A percentile compares a stretch with the other conserved stretches of the same genome.
Conservation (phyloP, 1,140 invertebrate species). For the Vanessa tameamea region DNA sequence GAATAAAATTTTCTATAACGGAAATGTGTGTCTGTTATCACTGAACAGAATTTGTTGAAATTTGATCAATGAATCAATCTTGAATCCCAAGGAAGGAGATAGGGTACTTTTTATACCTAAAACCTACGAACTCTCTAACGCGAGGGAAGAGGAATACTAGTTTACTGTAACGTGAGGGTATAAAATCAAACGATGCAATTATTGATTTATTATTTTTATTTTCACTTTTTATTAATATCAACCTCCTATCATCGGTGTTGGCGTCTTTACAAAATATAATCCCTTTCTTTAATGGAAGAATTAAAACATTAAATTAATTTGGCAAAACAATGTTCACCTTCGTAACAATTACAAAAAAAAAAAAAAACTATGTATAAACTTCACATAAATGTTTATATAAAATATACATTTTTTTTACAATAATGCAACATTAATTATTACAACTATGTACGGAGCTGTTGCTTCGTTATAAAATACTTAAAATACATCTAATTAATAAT, state of each 20-base stretch:
- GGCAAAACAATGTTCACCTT: conserved; percentile 74
- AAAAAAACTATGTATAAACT: conserved; percentile 63
- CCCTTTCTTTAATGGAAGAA: conserved; percentile 74
- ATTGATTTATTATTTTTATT: conserved; percentile 76
- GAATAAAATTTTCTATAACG: too few relatives aligned
- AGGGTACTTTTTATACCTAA: not conserved
- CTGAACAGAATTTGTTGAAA: too few relatives aligned
- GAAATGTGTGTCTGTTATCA: too few relatives aligned
- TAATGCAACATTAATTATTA: conserved; percentile 66
- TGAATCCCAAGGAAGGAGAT: too few relatives aligned
- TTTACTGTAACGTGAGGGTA: not conserved
- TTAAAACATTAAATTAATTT: conserved; percentile 79
- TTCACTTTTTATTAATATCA: conserved; percentile 75
- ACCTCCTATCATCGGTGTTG: conserved; percentile 65
- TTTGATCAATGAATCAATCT: too few relatives aligned
- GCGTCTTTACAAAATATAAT: conserved; percentile 78
- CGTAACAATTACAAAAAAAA: conserved; percentile 64
- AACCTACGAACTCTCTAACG: too few relatives aligned
- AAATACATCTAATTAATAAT: conserved; percentile 48
- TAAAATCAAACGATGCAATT: conserved; percentile 56
- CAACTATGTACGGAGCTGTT: conserved; percentile 51
- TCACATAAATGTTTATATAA: conserved; percentile 72
- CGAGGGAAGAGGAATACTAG: not conserved
- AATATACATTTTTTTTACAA: conserved; percentile 77
- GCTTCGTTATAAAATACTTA: conserved; percentile 64